A percentile compares a stretch with the other conserved stretches of the same genome.
Evolutionary conservation across 2,888 invertebrate species (phyloP).

Genomic region (Tachina grossa): DNA sequence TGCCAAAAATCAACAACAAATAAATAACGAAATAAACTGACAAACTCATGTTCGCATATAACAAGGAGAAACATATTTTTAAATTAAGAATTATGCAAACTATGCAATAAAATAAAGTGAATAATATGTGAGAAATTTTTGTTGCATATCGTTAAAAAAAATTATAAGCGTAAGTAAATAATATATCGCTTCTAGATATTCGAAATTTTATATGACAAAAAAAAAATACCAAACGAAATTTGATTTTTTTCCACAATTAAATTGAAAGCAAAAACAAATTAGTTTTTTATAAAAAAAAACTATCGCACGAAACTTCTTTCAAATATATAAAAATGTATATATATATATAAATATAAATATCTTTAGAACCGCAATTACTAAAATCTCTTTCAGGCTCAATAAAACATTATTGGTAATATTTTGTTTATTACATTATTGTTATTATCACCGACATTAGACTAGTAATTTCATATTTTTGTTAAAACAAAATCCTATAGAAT

Average conservation of each 20-base stretch:
- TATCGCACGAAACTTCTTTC: too few relatives aligned
- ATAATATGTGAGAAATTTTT: background rate
- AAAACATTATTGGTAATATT: background rate
- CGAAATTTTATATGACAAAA: too few relatives aligned
- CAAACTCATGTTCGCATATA: background rate
- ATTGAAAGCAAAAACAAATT: too few relatives aligned
- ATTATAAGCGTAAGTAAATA: too few relatives aligned
- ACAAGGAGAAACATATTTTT: background rate
- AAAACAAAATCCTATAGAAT: conserved; percentile 8
- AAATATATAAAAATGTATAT: too few relatives aligned
- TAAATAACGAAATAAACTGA: conserved; percentile 29
- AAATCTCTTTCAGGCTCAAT: conserved; percentile 1
- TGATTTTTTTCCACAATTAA: too few relatives aligned
- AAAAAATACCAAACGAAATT: too few relatives aligned
- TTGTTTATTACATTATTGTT: conserved; percentile 8
- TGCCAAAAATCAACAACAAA: conserved; percentile 43
- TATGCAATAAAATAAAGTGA: background rate
- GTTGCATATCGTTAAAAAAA: too few relatives aligned
- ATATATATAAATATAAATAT: background rate
- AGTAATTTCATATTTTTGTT: background rate
- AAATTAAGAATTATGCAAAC: too few relatives aligned
- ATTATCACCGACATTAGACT: conserved; percentile 15
- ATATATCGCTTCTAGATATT: too few relatives aligned
- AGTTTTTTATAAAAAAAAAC: too few relatives aligned
- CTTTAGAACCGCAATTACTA: background rate